A percentile compares a stretch with the other conserved stretches of the same genome.
Evolutionary conservation across 2,797 vertebrate genomes (phyloP).

Genomic region (Peromyscus melanophrys): DNA sequence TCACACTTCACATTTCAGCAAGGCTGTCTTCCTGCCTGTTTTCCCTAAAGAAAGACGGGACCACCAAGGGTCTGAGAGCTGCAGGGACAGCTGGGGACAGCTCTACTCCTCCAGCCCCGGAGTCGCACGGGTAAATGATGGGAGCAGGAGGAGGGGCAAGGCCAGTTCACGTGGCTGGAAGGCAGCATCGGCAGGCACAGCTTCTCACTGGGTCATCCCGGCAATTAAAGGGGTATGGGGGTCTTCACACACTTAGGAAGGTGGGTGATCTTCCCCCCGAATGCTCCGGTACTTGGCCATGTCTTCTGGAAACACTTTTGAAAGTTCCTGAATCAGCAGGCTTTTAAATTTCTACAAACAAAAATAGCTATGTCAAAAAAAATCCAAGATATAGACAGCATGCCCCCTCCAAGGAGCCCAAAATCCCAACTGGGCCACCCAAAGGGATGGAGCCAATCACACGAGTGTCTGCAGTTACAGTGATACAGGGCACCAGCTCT

Average conservation of each 20-base stretch:
- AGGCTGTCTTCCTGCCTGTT: not conserved
- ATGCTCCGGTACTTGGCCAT: conserved; percentile 98
- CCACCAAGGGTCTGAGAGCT: not conserved
- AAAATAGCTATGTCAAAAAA: conserved; percentile 58
- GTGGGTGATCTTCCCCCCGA: conserved; percentile 95
- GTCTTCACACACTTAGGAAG: conserved; percentile 89
- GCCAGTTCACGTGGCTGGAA: not conserved
- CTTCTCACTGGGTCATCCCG: not conserved
- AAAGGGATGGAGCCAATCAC: fast-evolving
- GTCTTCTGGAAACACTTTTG: conserved; percentile 99
- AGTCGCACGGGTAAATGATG: fast-evolving
- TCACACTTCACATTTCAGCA: not conserved
- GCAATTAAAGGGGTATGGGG: not conserved
- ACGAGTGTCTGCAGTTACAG: fast-evolving
- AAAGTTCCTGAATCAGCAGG: conserved; percentile 96
- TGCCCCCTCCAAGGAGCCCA: fast-evolving
- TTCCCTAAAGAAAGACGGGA: not conserved
- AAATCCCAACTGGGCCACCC: not conserved
- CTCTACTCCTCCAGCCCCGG: not conserved
- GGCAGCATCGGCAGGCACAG: not conserved
- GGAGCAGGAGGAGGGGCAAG: not conserved
- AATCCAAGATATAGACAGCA: not conserved
- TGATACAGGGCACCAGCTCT: fast-evolving
- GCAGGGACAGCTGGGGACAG: not conserved
- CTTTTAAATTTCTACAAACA: conserved; percentile 98